Evolutionary conservation across 2,888 invertebrate species (phyloP), one percentile per base, ranked within the genome.

Genomic region (Apoda limacodes): DNA sequence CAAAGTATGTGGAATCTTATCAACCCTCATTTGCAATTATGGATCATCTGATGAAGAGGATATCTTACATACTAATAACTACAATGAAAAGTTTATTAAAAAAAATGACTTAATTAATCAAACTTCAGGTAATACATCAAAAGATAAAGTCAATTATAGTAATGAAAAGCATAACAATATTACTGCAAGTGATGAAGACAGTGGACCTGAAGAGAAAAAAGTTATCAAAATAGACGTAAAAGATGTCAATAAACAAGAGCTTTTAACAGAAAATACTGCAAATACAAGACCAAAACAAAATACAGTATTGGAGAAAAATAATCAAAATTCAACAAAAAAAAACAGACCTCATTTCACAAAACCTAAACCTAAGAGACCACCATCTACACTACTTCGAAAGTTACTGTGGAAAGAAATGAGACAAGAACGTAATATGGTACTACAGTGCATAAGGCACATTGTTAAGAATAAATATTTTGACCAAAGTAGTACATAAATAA

Each of bases 371-470:
- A 35, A 28, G 27, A n/a, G n/a, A n/a, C 42, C 48, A 14, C 81
- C 75, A 42, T 81, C 82, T 19, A 87, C 88, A 9, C 70, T 91
- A 42, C 66, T 92, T 28, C 85, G 88, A 47, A 88, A 86, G 55
- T 64, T 96, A 13, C 70, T 96, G 32, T 85, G 85, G 27, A 82
- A 83, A 34, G 92, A 95, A 60, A 92, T 96, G 45, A 82, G 87
- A 40, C 90, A 91, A 47, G 96, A 96, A 67, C 82, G 95, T 30
- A 96, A 95, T 68, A 80, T 91, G 25, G 82, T 96, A 28, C 81
- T 94, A 15, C 95, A 96, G 60, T 95, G 95, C 72, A 85, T 95
- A 19, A 86, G 90, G 44, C 86, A 87, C 72, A 86, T 94, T 28
- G 86, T 89, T 15, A 83, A 87, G 41, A 88, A 89, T 48, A 87